Conservation (phyloP, 2,888 invertebrate species). For the Parelbella ahira region DNA sequence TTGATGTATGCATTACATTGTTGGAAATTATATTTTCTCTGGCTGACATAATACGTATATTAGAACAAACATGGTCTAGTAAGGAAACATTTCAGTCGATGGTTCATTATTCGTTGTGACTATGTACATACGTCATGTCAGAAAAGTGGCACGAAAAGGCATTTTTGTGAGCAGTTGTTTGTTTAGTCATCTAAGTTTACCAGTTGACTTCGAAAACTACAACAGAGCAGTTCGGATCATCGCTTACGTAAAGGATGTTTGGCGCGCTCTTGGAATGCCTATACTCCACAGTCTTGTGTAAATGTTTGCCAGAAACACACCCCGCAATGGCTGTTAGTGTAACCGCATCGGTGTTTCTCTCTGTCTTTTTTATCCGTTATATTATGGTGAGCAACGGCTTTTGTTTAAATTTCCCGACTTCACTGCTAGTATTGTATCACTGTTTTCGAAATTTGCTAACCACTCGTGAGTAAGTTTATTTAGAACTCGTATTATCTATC, state of each 20-base stretch:
- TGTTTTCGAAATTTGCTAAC: too few species aligned
- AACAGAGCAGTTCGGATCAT: conserved; percentile 11
- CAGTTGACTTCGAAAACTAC: conserved; percentile 5
- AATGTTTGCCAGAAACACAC: conserved; percentile 33
- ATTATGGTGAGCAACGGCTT: conserved; percentile 11
- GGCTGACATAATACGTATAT: too few species aligned
- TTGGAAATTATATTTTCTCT: too few species aligned
- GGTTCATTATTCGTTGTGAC: too few species aligned
- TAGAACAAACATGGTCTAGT: too few species aligned
- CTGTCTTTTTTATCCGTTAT: conserved; percentile 11
- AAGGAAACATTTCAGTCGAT: too few species aligned
- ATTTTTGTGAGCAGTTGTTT: conserved; percentile 2
- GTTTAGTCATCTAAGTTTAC: conserved; percentile 5
- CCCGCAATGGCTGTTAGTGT: conserved; percentile 14
- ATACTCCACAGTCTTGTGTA: conserved; percentile 36
- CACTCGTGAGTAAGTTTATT: too few species aligned
- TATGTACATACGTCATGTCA: too few species aligned
- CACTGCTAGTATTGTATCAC: too few species aligned
- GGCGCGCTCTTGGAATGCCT: conserved; percentile 44
- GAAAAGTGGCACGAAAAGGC: neutral
- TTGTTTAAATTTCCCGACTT: too few species aligned
- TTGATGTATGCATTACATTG: too few species aligned
- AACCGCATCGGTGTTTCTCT: conserved; percentile 15
- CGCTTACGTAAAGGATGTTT: conserved; percentile 47
- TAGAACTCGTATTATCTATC: too few species aligned